These are phyloP conservation scores for Thecocarcelia acutangulata DNA, from an alignment of 2,888 invertebrate species.

Conservation along the genomic window DNA sequence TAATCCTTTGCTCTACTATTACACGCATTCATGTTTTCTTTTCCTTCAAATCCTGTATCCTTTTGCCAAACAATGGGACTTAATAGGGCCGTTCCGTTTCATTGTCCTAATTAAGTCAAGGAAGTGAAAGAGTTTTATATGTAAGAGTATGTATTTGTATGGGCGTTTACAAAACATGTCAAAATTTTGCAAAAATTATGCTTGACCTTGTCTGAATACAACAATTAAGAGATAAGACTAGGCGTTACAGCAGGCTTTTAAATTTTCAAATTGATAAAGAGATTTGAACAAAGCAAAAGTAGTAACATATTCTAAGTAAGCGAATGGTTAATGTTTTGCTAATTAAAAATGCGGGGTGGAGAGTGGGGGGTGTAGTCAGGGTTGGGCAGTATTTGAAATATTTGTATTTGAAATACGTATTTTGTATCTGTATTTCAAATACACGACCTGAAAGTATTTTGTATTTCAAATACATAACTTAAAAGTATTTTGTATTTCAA, in stretches of 20 bases:
- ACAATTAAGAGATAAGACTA: constrained; percentile 17
- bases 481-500: no score
- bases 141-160: no score
- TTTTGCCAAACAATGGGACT: constrained; percentile 34
- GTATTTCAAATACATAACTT: no score
- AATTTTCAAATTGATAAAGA: neutral
- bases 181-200: constrained; percentile 45
- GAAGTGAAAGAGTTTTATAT: constrained; percentile 21
- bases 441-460: no score
- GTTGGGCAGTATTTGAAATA: no score
- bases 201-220: constrained; percentile 35
- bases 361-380: no score
- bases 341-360: constrained; percentile 7
- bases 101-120: constrained; percentile 7
- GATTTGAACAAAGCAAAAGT: neutral
- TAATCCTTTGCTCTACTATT: constrained; percentile 51
- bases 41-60: constrained; percentile 30
- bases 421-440: no score
- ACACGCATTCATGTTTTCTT: constrained; percentile 19
- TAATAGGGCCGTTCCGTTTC: constrained; percentile 40
- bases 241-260: constrained; percentile 41
- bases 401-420: no score
- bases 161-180: constrained; percentile 56
- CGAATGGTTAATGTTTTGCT: constrained; percentile 9
- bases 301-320: constrained; percentile 35